A percentile compares a stretch with the other conserved stretches of the same genome.
Conservation (phyloP, 2,888 invertebrate species). For the Sinhomidia bicolor region DNA sequence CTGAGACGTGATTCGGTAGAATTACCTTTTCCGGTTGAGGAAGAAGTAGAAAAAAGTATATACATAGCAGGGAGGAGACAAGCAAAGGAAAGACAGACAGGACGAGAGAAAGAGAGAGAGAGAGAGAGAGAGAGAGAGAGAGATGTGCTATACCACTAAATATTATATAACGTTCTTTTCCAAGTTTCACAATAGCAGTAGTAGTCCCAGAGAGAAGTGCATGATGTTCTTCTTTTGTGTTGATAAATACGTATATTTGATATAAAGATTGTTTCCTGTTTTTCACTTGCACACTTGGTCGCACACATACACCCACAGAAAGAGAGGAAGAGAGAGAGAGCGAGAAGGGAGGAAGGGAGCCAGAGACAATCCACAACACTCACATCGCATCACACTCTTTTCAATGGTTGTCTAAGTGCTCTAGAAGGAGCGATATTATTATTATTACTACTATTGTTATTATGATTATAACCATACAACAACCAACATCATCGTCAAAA, state of each 20-base stretch:
- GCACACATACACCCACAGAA: too few species aligned
- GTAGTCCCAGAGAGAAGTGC: too few species aligned
- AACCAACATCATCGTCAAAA: slow-evolving; percentile 41
- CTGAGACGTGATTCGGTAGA: slow-evolving; percentile 78
- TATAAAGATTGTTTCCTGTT: slow-evolving; percentile 25
- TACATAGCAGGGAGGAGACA: background rate
- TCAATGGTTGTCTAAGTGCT: slow-evolving; percentile 41
- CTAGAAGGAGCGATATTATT: slow-evolving; percentile 58
- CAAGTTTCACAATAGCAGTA: too few species aligned
- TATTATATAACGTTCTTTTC: too few species aligned
- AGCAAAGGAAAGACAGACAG: background rate
- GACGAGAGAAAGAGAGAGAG: background rate
- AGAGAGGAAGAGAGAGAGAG: too few species aligned
- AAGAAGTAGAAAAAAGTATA: slow-evolving; percentile 61
- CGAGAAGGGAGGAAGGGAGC: too few species aligned
- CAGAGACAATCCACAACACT: slow-evolving; percentile 33
- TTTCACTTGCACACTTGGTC: background rate
- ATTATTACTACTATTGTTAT: slow-evolving; percentile 69
- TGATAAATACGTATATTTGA: background rate
- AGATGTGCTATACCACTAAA: too few species aligned
- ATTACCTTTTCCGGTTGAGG: slow-evolving; percentile 78
- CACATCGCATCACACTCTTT: slow-evolving; percentile 24
- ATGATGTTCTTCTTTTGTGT: too few species aligned
- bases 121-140: too few species aligned
- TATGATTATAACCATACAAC: slow-evolving; percentile 64